Conservation (phyloP, 1,140 invertebrate species). For the Ectropis grisescens region DNA sequence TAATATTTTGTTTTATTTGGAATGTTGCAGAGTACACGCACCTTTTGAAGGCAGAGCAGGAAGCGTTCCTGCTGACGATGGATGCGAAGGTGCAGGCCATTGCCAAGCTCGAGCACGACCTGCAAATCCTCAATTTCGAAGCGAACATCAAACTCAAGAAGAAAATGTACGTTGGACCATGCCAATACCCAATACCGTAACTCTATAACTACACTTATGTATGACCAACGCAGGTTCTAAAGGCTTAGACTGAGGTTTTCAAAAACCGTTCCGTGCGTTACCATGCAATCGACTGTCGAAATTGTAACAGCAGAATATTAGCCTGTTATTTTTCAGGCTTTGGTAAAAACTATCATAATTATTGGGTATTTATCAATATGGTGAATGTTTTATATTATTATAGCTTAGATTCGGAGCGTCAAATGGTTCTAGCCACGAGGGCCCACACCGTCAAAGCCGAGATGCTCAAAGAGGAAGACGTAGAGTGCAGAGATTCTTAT, state of each 20-base stretch:
- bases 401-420: slow-evolving; percentile 61
- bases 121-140: slow-evolving; percentile 39
- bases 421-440: slow-evolving; percentile 53
- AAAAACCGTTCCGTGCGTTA: too few species aligned
- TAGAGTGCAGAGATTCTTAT: slow-evolving; percentile 38
- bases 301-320: too few species aligned
- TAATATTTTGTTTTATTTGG: too few species aligned
- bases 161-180: slow-evolving; percentile 43
- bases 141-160: slow-evolving; percentile 51
- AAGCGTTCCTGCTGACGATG: slow-evolving; percentile 43
- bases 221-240: background rate
- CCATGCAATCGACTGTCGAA: too few species aligned
- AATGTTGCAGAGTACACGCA: too few species aligned
- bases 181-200: background rate
- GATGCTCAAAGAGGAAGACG: slow-evolving; percentile 54
- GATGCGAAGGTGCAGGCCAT: slow-evolving; percentile 43
- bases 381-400: too few species aligned
- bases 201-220: background rate
- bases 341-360: too few species aligned
- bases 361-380: too few species aligned
- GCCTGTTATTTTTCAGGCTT: too few species aligned
- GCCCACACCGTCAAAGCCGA: slow-evolving; percentile 50
- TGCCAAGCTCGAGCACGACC: slow-evolving; percentile 40
- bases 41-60: slow-evolving; percentile 48
- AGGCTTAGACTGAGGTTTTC: too few species aligned